These are phyloP conservation scores for Andrena trimmerana DNA, from an alignment of 2,888 invertebrate species.

Conservation along the genomic window DNA sequence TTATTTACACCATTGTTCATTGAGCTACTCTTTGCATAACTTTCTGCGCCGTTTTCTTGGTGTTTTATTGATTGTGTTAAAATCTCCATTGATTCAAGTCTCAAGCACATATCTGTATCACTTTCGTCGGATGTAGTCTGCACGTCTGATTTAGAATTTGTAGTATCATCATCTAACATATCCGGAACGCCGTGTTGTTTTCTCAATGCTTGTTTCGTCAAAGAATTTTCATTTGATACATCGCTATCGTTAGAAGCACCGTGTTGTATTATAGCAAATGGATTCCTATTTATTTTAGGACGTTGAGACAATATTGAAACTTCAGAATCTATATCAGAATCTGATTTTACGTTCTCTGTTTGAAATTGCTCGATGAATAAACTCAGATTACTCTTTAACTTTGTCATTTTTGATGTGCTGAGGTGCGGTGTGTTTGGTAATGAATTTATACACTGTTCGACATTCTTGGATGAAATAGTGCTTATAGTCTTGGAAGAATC, in stretches of 20 bases:
- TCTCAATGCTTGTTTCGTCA: neutral
- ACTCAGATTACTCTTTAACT: conserved; percentile 73
- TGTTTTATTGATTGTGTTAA: neutral
- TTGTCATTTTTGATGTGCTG: conserved; percentile 43
- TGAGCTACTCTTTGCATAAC: neutral
- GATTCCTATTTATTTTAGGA: conserved; percentile 65
- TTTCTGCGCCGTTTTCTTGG: conserved; percentile 9
- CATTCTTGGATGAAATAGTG: neutral
- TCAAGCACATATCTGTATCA: neutral
- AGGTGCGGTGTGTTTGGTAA: conserved; percentile 40
- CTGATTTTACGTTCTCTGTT: conserved; percentile 70
- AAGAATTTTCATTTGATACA: neutral
- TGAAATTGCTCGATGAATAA: conserved; percentile 76
- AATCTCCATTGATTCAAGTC: neutral
- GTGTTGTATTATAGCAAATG: conserved; percentile 63
- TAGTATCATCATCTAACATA: conserved; percentile 21
- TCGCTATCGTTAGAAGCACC: conserved; percentile 20
- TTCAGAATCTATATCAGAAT: conserved; percentile 69
- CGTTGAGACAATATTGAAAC: conserved; percentile 28
- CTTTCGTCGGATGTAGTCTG: conserved; percentile 22
- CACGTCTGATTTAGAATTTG: neutral
- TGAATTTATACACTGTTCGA: conserved; percentile 7
- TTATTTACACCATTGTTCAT: neutral
- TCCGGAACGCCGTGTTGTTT: conserved; percentile 38
- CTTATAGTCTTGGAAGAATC: neutral